Conservation (phyloP, 2,113 vertebrate species). For the Myanophis thanlyinensis region DNA sequence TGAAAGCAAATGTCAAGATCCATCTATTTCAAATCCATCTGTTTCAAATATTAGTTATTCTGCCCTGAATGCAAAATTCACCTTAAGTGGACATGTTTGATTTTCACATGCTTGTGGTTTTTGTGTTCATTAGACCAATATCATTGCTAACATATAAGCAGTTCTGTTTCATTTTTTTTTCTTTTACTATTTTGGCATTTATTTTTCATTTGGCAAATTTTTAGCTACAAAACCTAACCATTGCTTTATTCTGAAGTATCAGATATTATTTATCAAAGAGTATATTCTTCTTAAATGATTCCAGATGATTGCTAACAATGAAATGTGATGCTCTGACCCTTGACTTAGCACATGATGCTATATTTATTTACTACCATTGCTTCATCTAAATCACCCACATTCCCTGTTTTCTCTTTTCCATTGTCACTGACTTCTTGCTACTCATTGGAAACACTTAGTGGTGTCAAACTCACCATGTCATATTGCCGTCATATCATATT, state of each 20-base stretch:
- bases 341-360: neutral
- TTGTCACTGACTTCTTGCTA: neutral
- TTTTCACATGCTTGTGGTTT: neutral
- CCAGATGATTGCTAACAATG: neutral
- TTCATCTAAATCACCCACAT: neutral
- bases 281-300: slow-evolving; percentile 3
- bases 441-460: neutral
- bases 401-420: neutral
- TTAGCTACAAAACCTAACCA: neutral
- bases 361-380: neutral
- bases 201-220: neutral
- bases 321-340: neutral
- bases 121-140: neutral
- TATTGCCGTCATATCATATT: too few species aligned
- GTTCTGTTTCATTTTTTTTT: neutral
- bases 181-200: slow-evolving; percentile 9
- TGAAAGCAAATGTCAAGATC: neutral
- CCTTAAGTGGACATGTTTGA: neutral
- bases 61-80: neutral
- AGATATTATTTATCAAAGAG: slow-evolving; percentile 9
- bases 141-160: neutral
- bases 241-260: slow-evolving; percentile 18
- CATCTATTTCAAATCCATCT: neutral
- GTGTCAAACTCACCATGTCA: too few species aligned
- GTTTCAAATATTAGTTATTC: neutral